phyloP scores from a whole-genome alignment of 2,888 invertebrate genomes.

The Abrostola triplasia region DNA sequence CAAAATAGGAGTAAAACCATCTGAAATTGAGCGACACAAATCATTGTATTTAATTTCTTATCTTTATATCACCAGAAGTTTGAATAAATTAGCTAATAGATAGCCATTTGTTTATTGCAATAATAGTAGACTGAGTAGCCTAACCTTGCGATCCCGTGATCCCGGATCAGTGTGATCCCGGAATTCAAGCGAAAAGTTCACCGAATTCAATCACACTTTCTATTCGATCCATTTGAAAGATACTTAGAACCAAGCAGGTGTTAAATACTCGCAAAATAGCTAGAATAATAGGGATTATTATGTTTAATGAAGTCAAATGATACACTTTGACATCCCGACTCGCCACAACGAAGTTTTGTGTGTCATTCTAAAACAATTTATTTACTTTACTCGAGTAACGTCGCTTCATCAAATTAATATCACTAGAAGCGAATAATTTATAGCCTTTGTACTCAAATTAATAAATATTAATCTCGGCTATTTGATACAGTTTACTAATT shows the following conservation, averaged over 20 bases:
- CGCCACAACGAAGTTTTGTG: slow-evolving; percentile 4
- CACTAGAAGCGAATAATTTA: slow-evolving; percentile 35
- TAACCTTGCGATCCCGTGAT: not conserved
- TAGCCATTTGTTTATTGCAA: slow-evolving; percentile 1
- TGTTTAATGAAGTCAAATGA: slow-evolving; percentile 11
- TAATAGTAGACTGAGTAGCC: not conserved
- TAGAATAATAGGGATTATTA: not conserved
- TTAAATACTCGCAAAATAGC: not conserved
- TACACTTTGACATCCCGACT: not conserved
- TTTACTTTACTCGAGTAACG: slow-evolving; percentile 31
- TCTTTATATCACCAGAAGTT: no score
- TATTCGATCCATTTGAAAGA: slow-evolving; percentile 20
- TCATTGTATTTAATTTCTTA: no score
- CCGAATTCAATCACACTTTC: slow-evolving; percentile 34
- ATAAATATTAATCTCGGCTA: slow-evolving; percentile 45
- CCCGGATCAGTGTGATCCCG: not conserved
- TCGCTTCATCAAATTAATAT: slow-evolving; percentile 37
- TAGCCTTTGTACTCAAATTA: slow-evolving; percentile 44
- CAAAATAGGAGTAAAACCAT: no score
- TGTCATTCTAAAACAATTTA: slow-evolving; percentile 22
- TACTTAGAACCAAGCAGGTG: slow-evolving; percentile 19
- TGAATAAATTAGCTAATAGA: not conserved
- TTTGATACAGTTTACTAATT: slow-evolving; percentile 41
- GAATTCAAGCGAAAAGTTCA: slow-evolving; percentile 13
- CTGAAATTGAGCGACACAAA: not conserved